Percentiles rank a stretch among this genome's conserved stretches.
Evolutionary conservation across 2,797 vertebrate species (phyloP).

Genomic region (Melanotaenia trifasciata): DNA sequence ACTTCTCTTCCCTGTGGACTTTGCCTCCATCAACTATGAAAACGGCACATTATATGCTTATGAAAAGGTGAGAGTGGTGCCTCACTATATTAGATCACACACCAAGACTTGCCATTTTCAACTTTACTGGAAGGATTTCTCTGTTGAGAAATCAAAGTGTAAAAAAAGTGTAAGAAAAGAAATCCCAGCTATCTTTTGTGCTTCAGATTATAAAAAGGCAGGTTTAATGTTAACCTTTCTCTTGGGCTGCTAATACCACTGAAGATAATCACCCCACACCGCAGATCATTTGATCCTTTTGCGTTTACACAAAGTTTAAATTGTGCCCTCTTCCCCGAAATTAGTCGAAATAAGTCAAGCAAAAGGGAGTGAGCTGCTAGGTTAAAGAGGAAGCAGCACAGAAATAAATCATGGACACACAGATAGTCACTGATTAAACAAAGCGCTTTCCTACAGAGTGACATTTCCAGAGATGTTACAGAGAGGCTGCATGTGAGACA

Average conservation of each 20-base stretch:
- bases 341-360: not conserved
- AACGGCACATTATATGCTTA: slow-evolving; percentile 26
- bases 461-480: not conserved
- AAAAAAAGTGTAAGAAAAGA: not conserved
- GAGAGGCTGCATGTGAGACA: not conserved
- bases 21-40: not conserved
- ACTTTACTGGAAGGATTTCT: slow-evolving; percentile 21
- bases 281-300: not conserved
- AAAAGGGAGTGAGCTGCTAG: not conserved
- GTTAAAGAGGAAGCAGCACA: not conserved
- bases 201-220: not conserved
- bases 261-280: not conserved
- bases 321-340: not conserved
- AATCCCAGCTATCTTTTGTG: not conserved
- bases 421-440: not conserved
- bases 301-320: not conserved
- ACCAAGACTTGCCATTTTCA: slow-evolving; percentile 8
- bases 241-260: not conserved
- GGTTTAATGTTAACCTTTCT: slow-evolving; percentile 5
- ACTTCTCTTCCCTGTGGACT: slow-evolving; percentile 29
- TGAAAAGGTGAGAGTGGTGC: slow-evolving; percentile 8
- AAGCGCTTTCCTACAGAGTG: not conserved
- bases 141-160: not conserved
- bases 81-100: slow-evolving; percentile 7
- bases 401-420: not conserved